phyloP scores from a whole-genome alignment of 53 echinoderm and acorn worm genomes.

The Holothuria leucospilota region DNA sequence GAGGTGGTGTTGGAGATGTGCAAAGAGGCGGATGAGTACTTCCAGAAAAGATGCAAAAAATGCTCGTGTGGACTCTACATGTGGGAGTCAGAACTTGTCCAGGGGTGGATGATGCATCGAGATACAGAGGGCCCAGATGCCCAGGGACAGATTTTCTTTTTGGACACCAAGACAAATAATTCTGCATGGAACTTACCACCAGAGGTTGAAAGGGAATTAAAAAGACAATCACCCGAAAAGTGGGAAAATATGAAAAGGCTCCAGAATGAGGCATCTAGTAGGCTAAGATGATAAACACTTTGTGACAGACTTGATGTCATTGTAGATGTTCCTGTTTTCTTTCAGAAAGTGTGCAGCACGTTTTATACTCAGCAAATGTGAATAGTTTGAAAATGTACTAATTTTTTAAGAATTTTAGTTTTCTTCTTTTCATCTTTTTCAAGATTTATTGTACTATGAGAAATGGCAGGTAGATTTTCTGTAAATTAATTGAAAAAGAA shows the following conservation, averaged over 20 bases:
- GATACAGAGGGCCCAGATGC: conserved; percentile 72
- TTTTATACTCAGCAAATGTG: too few species aligned
- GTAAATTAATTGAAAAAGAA: too few species aligned
- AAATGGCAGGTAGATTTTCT: too few species aligned
- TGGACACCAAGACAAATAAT: conserved; percentile 69
- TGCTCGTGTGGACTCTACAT: conserved; percentile 90
- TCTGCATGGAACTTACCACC: conserved; percentile 78
- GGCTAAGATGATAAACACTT: too few species aligned
- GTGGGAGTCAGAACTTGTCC: conserved; percentile 75
- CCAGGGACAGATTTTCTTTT: conserved; percentile 76
- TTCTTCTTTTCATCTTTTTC: too few species aligned
- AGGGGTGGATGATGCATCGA: conserved; percentile 94
- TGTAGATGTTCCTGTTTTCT: not conserved
- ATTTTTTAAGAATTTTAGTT: too few species aligned
- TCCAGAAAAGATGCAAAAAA: conserved; percentile 63
- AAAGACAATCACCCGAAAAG: conserved; percentile 40
- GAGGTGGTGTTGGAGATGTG: conserved; percentile 73
- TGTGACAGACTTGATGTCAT: not conserved
- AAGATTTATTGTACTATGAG: too few species aligned
- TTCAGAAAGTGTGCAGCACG: too few species aligned
- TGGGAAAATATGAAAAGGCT: conserved; percentile 66
- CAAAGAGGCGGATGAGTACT: conserved; percentile 64
- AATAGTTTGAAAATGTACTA: too few species aligned
- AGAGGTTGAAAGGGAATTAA: conserved; percentile 51
- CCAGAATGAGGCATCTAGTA: not conserved